Percentiles rank a stretch among this genome's conserved stretches.
Conservation (phyloP, 2,888 invertebrate species). For the Eristalinus sepulchralis region DNA sequence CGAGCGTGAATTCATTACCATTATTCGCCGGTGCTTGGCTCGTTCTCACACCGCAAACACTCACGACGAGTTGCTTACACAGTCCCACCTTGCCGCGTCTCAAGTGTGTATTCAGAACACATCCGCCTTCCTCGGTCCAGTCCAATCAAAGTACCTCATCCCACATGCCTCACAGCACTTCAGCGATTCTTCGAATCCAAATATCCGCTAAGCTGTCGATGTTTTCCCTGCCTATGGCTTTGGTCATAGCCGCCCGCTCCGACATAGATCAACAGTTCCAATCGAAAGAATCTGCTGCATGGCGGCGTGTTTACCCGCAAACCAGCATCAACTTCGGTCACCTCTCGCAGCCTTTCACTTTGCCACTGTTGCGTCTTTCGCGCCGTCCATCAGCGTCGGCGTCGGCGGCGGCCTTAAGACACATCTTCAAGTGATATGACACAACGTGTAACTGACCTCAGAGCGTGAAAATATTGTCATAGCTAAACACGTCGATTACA, state of each 20-base stretch:
- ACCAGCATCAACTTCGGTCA: neutral
- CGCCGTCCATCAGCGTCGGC: neutral
- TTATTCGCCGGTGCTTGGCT: neutral
- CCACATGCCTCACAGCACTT: neutral
- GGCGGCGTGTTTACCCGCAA: neutral
- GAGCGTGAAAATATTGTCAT: constrained; percentile 8
- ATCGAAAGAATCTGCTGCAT: neutral
- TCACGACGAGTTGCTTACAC: neutral
- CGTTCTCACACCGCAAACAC: neutral
- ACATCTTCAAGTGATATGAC: neutral
- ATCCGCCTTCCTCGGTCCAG: neutral
- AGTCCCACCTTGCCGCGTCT: neutral
- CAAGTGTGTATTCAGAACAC: neutral
- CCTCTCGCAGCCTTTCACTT: neutral
- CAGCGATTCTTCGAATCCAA: neutral
- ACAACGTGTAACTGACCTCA: constrained; percentile 21
- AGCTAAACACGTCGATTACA: neutral
- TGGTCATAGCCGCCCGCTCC: neutral
- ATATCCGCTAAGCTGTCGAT: neutral
- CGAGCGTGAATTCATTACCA: neutral
- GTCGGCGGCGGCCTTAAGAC: neutral
- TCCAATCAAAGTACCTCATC: neutral
- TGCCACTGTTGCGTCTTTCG: neutral
- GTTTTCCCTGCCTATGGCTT: neutral
- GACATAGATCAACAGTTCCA: neutral